These are phyloP conservation scores for Myotis daubentonii DNA, from an alignment of 2,797 vertebrate species.

Conservation along the genomic window DNA sequence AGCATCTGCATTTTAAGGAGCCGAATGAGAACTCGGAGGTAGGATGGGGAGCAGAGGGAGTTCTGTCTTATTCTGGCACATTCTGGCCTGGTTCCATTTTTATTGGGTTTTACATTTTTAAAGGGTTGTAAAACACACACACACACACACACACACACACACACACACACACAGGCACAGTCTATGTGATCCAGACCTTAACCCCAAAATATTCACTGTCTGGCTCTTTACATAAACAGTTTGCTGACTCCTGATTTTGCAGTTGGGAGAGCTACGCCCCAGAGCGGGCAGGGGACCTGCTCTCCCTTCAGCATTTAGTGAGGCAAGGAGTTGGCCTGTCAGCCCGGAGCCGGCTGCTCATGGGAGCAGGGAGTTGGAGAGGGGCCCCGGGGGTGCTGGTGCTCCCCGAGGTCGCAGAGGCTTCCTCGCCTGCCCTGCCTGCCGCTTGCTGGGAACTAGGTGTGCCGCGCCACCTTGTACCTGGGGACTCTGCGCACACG, in stretches of 20 bases:
- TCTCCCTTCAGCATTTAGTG: background rate
- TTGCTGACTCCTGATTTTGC: background rate
- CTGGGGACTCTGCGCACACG: constrained; percentile 25
- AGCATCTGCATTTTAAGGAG: background rate
- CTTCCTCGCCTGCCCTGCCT: background rate
- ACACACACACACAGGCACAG: background rate
- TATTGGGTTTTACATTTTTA: background rate
- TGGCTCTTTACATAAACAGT: background rate
- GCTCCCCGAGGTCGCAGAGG: background rate
- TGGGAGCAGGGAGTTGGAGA: background rate
- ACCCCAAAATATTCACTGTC: background rate
- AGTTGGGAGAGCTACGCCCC: background rate
- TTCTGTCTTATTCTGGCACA: background rate
- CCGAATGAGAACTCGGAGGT: background rate
- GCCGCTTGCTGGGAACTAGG: background rate
- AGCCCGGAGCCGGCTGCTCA: background rate
- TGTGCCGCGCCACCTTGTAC: background rate
- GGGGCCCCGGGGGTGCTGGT: background rate
- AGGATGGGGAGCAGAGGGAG: background rate
- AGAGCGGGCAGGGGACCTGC: background rate
- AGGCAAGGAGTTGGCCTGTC: background rate
- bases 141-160: background rate
- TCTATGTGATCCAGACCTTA: background rate
- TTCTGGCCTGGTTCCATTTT: background rate
- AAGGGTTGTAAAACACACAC: background rate